Evolutionary conservation across 2,888 invertebrate genomes (phyloP).

Genomic region (Dendrolimus pini): DNA sequence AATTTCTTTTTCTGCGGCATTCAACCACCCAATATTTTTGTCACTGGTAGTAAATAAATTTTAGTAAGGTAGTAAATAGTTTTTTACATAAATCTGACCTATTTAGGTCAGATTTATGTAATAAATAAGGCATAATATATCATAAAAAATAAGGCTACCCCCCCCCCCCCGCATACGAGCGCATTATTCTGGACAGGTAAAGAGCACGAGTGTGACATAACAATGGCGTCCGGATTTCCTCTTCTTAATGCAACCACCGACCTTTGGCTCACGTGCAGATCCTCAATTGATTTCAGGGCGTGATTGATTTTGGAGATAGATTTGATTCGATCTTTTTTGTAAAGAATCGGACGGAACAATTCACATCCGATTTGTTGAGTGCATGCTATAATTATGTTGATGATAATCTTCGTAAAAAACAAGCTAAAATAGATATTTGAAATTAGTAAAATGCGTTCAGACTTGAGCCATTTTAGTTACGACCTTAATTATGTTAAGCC

Average conservation of each 20-base stretch:
- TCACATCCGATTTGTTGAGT: constrained; percentile 17
- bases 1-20: no score
- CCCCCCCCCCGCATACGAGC: constrained; percentile 41
- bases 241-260: constrained; percentile 68
- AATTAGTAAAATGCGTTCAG: no score
- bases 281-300: constrained; percentile 71
- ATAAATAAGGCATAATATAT: no score
- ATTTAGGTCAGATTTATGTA: no score
- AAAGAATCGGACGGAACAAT: constrained; percentile 31
- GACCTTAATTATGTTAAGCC: no score
- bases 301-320: constrained; percentile 72
- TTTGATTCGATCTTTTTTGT: constrained; percentile 32
- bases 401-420: neutral
- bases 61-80: no score
- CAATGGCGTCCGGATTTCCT: constrained; percentile 73
- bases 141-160: constrained; percentile 46
- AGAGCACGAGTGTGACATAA: constrained; percentile 63
- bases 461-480: no score
- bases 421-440: neutral
- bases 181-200: constrained; percentile 70
- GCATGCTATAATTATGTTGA: neutral
- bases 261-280: constrained; percentile 72
- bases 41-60: no score
- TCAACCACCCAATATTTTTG: no score
- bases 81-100: no score